Conservation (phyloP, 37 sponge, comb jelly and placozoan genomes). For the Haliclona indistincta region DNA sequence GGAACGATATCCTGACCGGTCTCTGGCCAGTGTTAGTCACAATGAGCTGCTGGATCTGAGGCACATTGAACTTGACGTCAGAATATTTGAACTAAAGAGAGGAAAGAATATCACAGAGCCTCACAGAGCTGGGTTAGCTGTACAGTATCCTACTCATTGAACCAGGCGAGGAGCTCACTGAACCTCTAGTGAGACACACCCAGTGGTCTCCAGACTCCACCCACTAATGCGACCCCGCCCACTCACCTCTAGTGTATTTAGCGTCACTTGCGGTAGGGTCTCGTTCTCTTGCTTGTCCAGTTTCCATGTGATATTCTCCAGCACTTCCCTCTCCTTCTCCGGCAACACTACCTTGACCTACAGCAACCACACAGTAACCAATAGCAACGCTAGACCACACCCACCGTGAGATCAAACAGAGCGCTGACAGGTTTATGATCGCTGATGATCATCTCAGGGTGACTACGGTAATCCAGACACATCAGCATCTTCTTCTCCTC, state of each 20-base stretch:
- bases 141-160: too few species aligned
- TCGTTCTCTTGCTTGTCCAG: slow-evolving; percentile 88
- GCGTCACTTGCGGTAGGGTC: slow-evolving; percentile 73
- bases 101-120: too few species aligned
- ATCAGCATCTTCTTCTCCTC: background rate
- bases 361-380: too few species aligned
- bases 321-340: slow-evolving; percentile 47
- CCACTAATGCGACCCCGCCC: too few species aligned
- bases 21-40: slow-evolving; percentile 68
- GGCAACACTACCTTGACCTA: slow-evolving; percentile 64
- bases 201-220: too few species aligned
- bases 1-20: slow-evolving; percentile 68
- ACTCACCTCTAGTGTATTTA: slow-evolving; percentile 65
- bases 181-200: too few species aligned
- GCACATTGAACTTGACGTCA: slow-evolving; percentile 39
- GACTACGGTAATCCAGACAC: slow-evolving; percentile 57
- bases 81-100: slow-evolving; percentile 21
- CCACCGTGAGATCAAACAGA: slow-evolving; percentile 59
- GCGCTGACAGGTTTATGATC: slow-evolving; percentile 97
- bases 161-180: too few species aligned
- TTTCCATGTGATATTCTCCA: slow-evolving; percentile 67
- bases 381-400: slow-evolving; percentile 27
- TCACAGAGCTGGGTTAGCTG: too few species aligned
- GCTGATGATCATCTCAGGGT: slow-evolving; percentile 50
- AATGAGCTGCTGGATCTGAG: slow-evolving; percentile 35